phyloP scores from a whole-genome alignment of 2,113 vertebrate genomes.

The Chaetura pelagica region DNA sequence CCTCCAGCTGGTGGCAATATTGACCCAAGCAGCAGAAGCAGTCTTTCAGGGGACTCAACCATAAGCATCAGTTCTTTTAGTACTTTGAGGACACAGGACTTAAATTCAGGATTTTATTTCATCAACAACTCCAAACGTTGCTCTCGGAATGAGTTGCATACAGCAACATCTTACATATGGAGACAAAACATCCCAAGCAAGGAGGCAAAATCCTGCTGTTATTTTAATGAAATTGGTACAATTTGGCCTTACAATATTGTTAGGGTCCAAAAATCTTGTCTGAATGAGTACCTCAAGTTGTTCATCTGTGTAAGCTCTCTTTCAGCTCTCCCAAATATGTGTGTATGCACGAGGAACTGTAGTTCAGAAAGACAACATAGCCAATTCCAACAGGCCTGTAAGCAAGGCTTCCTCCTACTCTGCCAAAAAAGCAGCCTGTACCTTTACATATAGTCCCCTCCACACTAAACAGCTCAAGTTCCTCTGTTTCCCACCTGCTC shows the following conservation, averaged over 20 bases:
- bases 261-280: neutral
- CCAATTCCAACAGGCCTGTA: neutral
- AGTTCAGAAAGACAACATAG: neutral
- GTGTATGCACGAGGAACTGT: neutral
- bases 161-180: neutral
- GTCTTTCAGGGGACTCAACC: neutral
- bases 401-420: neutral
- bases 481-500: neutral
- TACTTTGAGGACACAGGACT: neutral
- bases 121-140: neutral
- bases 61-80: neutral
- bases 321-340: neutral
- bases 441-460: neutral
- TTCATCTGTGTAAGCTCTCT: neutral
- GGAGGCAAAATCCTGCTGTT: neutral
- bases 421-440: neutral
- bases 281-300: neutral
- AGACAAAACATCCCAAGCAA: neutral
- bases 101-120: neutral
- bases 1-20: neutral
- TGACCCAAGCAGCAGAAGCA: neutral
- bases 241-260: neutral
- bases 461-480: rapidly evolving
- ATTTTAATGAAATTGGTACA: neutral
- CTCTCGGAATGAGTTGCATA: neutral